Evolutionary conservation across 2,797 vertebrate species (phyloP).

Genomic region (Margarornis squamiger): DNA sequence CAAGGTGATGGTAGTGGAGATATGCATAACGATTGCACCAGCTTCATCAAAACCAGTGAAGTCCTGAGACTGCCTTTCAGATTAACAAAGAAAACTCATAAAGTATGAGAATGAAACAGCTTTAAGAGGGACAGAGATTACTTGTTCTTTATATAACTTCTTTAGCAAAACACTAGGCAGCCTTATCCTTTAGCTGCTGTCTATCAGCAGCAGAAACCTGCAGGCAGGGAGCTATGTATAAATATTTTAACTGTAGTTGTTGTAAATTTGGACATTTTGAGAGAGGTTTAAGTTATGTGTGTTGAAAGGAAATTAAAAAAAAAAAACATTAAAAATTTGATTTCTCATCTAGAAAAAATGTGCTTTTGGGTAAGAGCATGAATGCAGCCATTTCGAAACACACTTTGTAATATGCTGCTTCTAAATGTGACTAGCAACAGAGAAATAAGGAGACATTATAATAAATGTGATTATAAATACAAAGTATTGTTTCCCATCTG

Average conservation of each 20-base stretch:
- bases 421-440: not conserved
- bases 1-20: not conserved
- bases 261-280: not conserved
- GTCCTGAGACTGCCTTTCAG: not conserved
- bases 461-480: not conserved
- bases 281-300: not conserved
- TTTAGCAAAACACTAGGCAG: not conserved
- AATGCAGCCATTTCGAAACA: not conserved
- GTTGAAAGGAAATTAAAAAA: slow-evolving; percentile 23
- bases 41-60: not conserved
- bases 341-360: slow-evolving; percentile 18
- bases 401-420: not conserved
- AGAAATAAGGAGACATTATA: not conserved
- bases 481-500: not conserved
- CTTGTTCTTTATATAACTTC: not conserved
- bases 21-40: not conserved
- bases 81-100: not conserved
- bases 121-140: not conserved
- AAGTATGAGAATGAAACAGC: not conserved
- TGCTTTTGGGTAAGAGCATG: not conserved
- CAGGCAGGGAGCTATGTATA: not conserved
- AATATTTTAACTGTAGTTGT: not conserved
- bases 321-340: not conserved
- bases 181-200: not conserved
- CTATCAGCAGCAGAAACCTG: not conserved